Conservation (phyloP, 2,888 invertebrate species). For the Agapostemon virescens region DNA sequence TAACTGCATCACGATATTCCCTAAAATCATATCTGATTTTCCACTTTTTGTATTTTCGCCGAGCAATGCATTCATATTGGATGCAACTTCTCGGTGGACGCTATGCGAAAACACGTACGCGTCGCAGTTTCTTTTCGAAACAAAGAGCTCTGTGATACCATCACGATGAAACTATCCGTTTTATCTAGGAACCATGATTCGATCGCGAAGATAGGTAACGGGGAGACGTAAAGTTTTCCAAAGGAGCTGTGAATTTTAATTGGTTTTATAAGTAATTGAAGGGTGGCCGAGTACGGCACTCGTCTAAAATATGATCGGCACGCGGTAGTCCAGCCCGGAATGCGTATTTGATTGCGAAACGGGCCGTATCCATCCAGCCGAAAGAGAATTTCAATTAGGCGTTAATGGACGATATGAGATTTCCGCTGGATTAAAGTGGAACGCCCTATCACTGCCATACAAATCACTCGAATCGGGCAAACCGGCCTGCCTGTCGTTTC, state of each 20-base stretch:
- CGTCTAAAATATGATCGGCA: conserved; percentile 51
- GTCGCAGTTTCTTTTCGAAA: not conserved
- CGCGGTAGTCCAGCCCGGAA: conserved; percentile 30
- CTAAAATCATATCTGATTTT: not conserved
- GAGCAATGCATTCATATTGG: not conserved
- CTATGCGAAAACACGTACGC: not conserved
- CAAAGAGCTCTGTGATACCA: not conserved
- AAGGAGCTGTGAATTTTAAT: conserved; percentile 69
- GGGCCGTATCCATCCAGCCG: conserved; percentile 40
- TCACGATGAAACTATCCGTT: not conserved
- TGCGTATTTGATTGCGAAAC: conserved; percentile 52
- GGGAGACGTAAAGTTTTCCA: conserved; percentile 68
- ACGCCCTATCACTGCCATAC: conserved; percentile 56
- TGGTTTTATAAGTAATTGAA: conserved; percentile 67
- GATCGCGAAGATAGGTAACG: conserved; percentile 28
- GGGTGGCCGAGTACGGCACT: conserved; percentile 13
- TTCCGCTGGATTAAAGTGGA: conserved; percentile 65
- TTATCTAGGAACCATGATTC: not conserved
- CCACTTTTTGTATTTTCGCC: not conserved
- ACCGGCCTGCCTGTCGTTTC: conserved; percentile 35
- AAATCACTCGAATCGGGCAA: conserved; percentile 44
- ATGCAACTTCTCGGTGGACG: not conserved
- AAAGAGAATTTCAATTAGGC: conserved; percentile 70
- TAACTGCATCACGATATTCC: not conserved
- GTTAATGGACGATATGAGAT: conserved; percentile 68